These are phyloP conservation scores for Leguminivora glycinivorella DNA, from an alignment of 1,140 invertebrate species.

Conservation along the genomic window DNA sequence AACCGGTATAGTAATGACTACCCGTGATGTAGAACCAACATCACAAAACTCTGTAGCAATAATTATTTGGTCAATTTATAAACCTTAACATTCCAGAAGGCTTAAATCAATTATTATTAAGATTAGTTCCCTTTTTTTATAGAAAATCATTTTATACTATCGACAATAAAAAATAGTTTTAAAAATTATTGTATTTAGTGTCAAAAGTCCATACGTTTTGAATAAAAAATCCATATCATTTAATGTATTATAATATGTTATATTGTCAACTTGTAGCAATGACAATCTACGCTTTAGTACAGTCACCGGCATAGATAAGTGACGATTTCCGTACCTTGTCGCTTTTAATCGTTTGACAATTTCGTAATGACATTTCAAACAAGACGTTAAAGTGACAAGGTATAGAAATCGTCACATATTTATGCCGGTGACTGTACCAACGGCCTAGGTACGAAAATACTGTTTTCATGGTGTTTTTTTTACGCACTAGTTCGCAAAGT, in stretches of 20 bases:
- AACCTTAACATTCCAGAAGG: conserved; percentile 21
- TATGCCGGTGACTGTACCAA: too few species aligned
- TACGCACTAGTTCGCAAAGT: too few species aligned
- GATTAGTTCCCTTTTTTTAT: conserved; percentile 26
- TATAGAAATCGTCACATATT: too few species aligned
- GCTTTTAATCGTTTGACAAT: too few species aligned
- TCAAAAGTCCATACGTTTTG: conserved; percentile 24
- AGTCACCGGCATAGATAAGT: too few species aligned
- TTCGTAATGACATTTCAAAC: too few species aligned
- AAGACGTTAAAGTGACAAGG: too few species aligned
- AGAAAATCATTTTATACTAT: conserved; percentile 24
- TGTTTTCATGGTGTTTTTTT: too few species aligned
- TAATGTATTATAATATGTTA: background rate
- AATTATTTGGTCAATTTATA: conserved; percentile 27
- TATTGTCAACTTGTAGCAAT: background rate
- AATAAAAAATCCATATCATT: conserved; percentile 14
- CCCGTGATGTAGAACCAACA: conserved; percentile 8
- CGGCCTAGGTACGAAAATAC: background rate
- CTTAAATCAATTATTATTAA: conserved; percentile 15
- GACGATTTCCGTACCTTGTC: too few species aligned
- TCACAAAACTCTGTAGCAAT: conserved; percentile 28
- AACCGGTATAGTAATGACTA: background rate
- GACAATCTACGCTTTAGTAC: too few species aligned
- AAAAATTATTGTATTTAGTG: conserved; percentile 18
- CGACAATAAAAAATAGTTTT: conserved; percentile 30